These are phyloP conservation scores for Amblyraja radiata DNA, from an alignment of 2,797 vertebrate genomes.

Conservation along the genomic window DNA sequence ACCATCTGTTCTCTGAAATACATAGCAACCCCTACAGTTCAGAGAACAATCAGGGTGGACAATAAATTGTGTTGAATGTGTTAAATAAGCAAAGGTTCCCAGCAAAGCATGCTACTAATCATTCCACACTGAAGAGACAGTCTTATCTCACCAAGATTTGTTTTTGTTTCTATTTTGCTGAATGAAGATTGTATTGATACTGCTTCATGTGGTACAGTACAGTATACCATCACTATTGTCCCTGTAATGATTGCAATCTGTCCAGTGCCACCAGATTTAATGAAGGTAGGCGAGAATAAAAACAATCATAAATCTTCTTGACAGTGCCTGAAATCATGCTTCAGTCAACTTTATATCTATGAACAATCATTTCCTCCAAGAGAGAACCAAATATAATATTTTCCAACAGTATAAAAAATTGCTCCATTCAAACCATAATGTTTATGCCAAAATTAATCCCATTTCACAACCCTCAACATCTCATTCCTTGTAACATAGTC, in stretches of 20 bases:
- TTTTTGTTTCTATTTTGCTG: background rate
- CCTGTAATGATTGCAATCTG: background rate
- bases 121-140: background rate
- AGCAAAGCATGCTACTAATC: background rate
- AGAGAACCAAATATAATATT: background rate
- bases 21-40: no score
- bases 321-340: background rate
- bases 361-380: background rate
- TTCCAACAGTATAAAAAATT: background rate
- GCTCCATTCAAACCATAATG: background rate
- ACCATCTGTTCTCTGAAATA: no score
- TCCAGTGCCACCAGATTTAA: background rate
- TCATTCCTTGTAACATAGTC: background rate
- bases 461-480: background rate
- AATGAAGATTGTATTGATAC: background rate
- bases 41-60: no score
- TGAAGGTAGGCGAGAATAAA: background rate
- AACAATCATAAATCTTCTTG: background rate
- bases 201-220: background rate
- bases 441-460: background rate
- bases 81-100: background rate
- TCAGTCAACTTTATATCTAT: background rate
- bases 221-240: background rate
- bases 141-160: background rate
- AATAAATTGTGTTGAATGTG: no score